These are phyloP conservation scores for Sinohyriopsis cumingii DNA, from an alignment of 2,888 invertebrate species.

Conservation along the genomic window DNA sequence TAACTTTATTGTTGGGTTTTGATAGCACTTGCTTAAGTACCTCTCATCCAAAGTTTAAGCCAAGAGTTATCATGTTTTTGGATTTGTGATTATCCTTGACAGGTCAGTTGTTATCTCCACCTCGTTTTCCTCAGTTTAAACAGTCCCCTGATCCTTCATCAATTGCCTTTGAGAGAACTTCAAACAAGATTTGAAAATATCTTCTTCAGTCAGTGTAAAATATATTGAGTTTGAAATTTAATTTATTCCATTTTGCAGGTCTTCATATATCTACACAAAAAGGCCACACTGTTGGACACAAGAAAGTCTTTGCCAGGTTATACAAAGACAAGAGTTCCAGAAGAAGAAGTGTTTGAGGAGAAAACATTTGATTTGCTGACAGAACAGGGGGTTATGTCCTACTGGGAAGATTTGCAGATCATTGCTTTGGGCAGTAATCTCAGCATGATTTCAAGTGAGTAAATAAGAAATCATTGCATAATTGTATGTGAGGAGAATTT, in stretches of 20 bases:
- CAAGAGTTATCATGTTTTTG: too few relatives aligned
- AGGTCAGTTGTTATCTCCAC: too few relatives aligned
- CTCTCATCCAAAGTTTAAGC: too few relatives aligned
- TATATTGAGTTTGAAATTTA: too few relatives aligned
- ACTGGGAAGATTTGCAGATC: slow-evolving; percentile 78
- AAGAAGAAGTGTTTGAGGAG: slow-evolving; percentile 77
- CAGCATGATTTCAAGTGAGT: slow-evolving; percentile 67
- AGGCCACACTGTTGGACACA: slow-evolving; percentile 79
- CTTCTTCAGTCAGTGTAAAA: too few relatives aligned
- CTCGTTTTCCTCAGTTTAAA: too few relatives aligned
- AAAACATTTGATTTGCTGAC: slow-evolving; percentile 76
- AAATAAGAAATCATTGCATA: not conserved
- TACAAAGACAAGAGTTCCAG: slow-evolving; percentile 78
- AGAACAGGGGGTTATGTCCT: slow-evolving; percentile 76
- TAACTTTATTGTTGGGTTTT: too few relatives aligned
- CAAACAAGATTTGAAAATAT: too few relatives aligned
- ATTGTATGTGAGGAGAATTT: not conserved
- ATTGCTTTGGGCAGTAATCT: slow-evolving; percentile 81
- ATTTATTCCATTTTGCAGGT: slow-evolving; percentile 50
- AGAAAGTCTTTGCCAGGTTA: slow-evolving; percentile 78
- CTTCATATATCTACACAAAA: slow-evolving; percentile 80
- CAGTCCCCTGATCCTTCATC: too few relatives aligned
- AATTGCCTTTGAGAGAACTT: too few relatives aligned
- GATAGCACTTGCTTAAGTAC: too few relatives aligned
- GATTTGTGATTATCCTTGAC: too few relatives aligned